Conservation (phyloP, 2,797 vertebrate species). For the Presbytis comata region DNA sequence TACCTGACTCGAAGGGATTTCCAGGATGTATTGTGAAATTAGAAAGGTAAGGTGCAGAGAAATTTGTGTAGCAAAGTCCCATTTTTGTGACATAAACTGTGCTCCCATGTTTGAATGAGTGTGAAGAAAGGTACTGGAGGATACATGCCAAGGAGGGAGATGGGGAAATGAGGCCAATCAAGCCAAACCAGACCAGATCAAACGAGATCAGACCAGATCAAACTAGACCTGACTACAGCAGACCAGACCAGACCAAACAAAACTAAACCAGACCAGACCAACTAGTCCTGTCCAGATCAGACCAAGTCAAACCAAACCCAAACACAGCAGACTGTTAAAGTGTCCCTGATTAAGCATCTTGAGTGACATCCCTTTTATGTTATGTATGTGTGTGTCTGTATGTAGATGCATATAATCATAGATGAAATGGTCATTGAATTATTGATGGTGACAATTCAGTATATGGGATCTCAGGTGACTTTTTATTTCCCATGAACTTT, state of each 20-base stretch:
- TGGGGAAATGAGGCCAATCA: neutral
- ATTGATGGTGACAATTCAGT: neutral
- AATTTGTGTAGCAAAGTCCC: neutral
- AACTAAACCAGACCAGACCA: neutral
- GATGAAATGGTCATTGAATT: neutral
- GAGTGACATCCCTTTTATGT: neutral
- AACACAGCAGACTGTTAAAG: neutral
- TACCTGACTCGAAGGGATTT: neutral
- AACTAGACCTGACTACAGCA: neutral
- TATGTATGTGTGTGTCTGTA: neutral
- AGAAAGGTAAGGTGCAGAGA: neutral
- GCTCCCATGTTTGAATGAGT: neutral
- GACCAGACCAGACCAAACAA: neutral
- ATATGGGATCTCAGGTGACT: neutral
- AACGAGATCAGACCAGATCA: neutral
- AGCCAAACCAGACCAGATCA: neutral
- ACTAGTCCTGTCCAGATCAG: neutral
- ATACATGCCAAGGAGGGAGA: neutral
- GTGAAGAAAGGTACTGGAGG: neutral
- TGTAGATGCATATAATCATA: neutral
- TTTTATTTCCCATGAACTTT: conserved; percentile 4
- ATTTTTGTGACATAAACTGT: neutral
- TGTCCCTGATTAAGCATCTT: neutral
- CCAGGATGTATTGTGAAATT: neutral
- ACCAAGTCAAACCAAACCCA: neutral